Base-by-base conservation (phyloP, 2,113 vertebrate genomes). In the Corythornis vintsioides region DNA sequence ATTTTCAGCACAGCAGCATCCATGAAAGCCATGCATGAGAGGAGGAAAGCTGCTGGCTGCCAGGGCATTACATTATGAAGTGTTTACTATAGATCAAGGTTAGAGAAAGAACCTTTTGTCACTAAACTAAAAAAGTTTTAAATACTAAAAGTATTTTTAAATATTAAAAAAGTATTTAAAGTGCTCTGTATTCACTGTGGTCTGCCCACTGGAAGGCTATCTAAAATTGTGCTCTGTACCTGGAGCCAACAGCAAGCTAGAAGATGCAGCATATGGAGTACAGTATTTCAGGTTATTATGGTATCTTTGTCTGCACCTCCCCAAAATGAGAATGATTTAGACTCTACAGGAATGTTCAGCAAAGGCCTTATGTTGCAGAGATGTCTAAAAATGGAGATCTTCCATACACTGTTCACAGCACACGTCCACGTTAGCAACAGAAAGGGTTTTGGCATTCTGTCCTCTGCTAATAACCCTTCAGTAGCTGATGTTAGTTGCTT, bases 1-100 rank as follows among this genome's bases (percentile, higher is more conserved):
- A 28, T 92, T 57, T 76, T 81, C 80, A 91, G 61, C 29, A 29
- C 8, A 61, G 33, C 60, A 74, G 33, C 15, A 5, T 63, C 94
- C 63, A 78, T 93, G 50, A 94, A 91, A 90, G 65, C 50, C 1
- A 1, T 45, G 4, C 11, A 0, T 4, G 28, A 90, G 86, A 94
- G 48, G 56, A 93, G 70, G 85, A 89, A 93, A 84, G 47, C 61
- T 86, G 16, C 77, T 84, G 66, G 14, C 70, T 96, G 73, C 45
- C 69, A 20, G n/a, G 83, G 52, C 33, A n/a, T 72, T 88, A 86
- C 10, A 1, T 87, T 78, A 71, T 72, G 50, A 74, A 15, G 75
- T 47, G 38, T 11, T 93, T 70, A 60, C 53, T 86, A 74, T 35
- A 65, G 53, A 24, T 19, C 77, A 19, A 13, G 67, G 29, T 11